phyloP scores from a whole-genome alignment of 2,888 invertebrate genomes.

The Helobdella robusta region DNA sequence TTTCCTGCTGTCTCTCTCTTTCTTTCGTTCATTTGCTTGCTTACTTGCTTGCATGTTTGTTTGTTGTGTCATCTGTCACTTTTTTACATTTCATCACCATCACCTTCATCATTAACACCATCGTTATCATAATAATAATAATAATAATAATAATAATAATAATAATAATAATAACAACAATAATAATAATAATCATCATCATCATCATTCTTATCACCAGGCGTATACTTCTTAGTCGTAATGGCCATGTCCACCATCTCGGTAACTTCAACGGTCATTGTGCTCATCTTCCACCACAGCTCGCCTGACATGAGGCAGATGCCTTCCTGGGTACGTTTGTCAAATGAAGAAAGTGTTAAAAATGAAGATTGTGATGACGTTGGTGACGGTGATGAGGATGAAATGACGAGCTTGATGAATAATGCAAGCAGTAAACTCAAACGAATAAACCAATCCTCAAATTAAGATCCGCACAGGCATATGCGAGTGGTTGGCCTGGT shows the following conservation, averaged over 20 bases:
- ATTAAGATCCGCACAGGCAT: conserved; percentile 33
- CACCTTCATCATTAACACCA: no score
- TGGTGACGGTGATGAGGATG: background rate
- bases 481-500: conserved; percentile 37
- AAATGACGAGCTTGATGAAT: background rate
- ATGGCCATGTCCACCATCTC: conserved; percentile 98
- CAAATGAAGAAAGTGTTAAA: background rate
- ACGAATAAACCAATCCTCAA: background rate
- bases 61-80: no score
- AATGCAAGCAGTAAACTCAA: background rate
- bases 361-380: background rate
- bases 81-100: no score
- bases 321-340: conserved; percentile 50
- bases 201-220: no score
- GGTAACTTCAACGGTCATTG: conserved; percentile 88
- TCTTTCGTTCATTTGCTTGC: no score
- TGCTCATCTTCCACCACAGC: conserved; percentile 90
- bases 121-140: no score
- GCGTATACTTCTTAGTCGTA: conserved; percentile 94
- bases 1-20: no score
- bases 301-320: conserved; percentile 77
- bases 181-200: no score
- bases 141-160: background rate
- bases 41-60: no score
- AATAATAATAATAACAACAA: background rate